Evolutionary conservation across 2,113 vertebrate species (phyloP).

Genomic region (Pandion haliaetus): DNA sequence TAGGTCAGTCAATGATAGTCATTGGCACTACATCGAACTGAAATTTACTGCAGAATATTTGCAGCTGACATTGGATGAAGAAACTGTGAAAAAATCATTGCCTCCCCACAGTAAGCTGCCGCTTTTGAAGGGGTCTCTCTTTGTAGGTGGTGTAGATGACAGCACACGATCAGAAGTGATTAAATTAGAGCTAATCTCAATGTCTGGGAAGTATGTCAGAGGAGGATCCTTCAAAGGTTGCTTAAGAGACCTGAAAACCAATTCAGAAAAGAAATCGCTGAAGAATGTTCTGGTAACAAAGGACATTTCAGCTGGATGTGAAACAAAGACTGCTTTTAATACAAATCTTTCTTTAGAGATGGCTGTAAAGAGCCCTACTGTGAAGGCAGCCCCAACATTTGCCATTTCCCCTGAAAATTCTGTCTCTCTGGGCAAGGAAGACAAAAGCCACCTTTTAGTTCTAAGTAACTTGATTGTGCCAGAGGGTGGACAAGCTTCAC

Average conservation of each 20-base stretch:
- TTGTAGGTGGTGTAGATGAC: conserved; percentile 84
- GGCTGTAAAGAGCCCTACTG: not conserved
- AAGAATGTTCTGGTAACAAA: conserved; percentile 82
- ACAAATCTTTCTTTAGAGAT: conserved; percentile 18
- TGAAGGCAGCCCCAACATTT: conserved; percentile 40
- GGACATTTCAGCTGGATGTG: conserved; percentile 88
- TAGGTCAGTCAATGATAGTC: conserved; percentile 76
- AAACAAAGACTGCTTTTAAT: conserved; percentile 62
- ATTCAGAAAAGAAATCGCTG: conserved; percentile 76
- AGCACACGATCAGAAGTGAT: conserved; percentile 70
- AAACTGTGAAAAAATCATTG: conserved; percentile 74
- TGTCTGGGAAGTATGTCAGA: conserved; percentile 78
- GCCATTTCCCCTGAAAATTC: conserved; percentile 36
- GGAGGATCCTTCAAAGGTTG: conserved; percentile 91
- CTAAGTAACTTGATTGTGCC: conserved; percentile 82
- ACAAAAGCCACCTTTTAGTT: conserved; percentile 72
- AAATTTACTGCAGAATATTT: conserved; percentile 76
- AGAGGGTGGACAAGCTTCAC: conserved; percentile 79
- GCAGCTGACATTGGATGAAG: conserved; percentile 80
- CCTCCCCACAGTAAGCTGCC: conserved; percentile 63
- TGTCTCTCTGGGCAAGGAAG: conserved; percentile 57
- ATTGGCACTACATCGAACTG: conserved; percentile 82
- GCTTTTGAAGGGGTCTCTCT: conserved; percentile 78
- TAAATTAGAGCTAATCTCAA: conserved; percentile 75
- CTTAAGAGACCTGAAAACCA: conserved; percentile 80